Evolutionary conservation across 2,888 invertebrate species (phyloP), one percentile per base, ranked within the genome.

Genomic region (Panzeria rudis): DNA sequence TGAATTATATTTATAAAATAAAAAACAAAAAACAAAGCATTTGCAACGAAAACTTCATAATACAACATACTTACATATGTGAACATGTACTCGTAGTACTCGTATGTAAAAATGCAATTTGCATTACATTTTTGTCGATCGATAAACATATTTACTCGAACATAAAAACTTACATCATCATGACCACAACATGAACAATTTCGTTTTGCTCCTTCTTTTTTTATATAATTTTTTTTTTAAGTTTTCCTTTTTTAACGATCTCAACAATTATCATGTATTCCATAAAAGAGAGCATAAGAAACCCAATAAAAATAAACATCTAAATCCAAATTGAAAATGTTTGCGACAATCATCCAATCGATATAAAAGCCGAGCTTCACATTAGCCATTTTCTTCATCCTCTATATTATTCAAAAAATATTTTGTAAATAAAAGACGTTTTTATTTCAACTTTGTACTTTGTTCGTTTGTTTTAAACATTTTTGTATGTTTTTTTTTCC

Each of bases 401-500:
- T 59, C 13, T 29, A 20, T 17, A 23, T 23, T 38, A 7, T 41
- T 41, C 5, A 72, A 73, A 61, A 59, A 20, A n/a, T 23, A 8
- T 73, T 72, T 82, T 85, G 69, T 85, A 82, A 66, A 85, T 82
- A 69, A 72, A 59, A 62, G 47, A 59, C 15, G 29, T 76, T 75
- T 62, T 78, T 61, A 62, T 72, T 84, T 79, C 38, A 54, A 64
- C 50, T 80, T 62, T 64, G 66, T 71, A 72, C 38, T 54, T 59
- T 68, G 86, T 86, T 86, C 44, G 86, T 85, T 84, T 84, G 84
- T 80, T 84, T 88, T 88, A 81, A 88, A 87, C n/a, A 88, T 86
- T 89, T 89, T 90, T 90, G 87, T 86, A 85, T 85, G 82, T 69
- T 82, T 82, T 84, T 69, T 72, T 75, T 84, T 52, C 54, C 54